A percentile compares a stretch with the other conserved stretches of the same genome.
Conservation (phyloP, 2,888 invertebrate species). For the Petrolisthes cinctipes region DNA sequence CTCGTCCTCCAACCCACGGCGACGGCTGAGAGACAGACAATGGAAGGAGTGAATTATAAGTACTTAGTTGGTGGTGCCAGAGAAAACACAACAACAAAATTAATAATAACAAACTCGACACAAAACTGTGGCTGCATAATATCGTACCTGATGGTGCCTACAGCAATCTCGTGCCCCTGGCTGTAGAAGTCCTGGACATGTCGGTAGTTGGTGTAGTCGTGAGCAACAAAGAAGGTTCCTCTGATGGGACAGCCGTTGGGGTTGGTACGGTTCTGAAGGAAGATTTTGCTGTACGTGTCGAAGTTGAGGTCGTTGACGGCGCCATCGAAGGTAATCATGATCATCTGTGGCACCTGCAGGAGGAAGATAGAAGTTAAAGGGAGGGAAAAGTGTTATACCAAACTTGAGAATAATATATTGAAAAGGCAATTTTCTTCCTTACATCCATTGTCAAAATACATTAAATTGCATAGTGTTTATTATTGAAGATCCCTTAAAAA, state of each 20-base stretch:
- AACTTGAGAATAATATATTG: no score
- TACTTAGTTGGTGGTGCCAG: background rate
- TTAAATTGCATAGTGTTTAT: no score
- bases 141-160: slow-evolving; percentile 74
- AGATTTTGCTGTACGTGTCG: slow-evolving; percentile 87
- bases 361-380: background rate
- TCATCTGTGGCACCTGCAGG: slow-evolving; percentile 89
- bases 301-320: slow-evolving; percentile 93
- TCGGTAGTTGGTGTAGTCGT: slow-evolving; percentile 90
- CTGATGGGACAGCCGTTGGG: slow-evolving; percentile 89
- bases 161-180: slow-evolving; percentile 87
- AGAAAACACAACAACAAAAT: no score
- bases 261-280: slow-evolving; percentile 81
- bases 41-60: background rate
- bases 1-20: slow-evolving; percentile 88
- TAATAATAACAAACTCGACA: no score
- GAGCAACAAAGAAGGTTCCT: slow-evolving; percentile 94
- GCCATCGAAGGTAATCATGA: slow-evolving; percentile 91
- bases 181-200: slow-evolving; percentile 90
- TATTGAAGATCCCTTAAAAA: no score
- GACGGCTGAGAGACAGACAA: slow-evolving; percentile 72
- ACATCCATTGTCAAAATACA: background rate
- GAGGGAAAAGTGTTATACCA: background rate
- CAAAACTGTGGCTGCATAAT: background rate
- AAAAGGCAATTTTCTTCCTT: background rate